Base-by-base conservation (phyloP, 2,888 invertebrate species). In the Drosophila borborema region DNA sequence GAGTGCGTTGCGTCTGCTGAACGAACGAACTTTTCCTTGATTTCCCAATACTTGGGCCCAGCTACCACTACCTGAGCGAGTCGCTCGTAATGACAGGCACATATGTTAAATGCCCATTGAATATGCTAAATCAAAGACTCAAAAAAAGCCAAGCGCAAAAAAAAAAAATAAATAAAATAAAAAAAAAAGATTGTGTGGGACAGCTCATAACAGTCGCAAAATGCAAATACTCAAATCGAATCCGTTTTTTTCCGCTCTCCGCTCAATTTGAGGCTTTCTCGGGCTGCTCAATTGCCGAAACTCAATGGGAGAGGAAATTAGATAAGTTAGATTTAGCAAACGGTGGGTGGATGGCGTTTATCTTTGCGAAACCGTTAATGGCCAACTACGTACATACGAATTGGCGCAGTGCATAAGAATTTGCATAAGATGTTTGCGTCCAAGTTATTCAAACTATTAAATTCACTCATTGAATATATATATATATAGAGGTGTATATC, bases 11-110 rank as follows among this genome's bases (percentile, higher is more conserved):
- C 51, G 59, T 72, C 71, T 60, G 76, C 64, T 84, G 81, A 12
- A n/a, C 55, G 41, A 74, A 69, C 72, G 83, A 85, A 86, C 86
- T 87, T 87, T 87, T 87, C 86, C 78, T 73, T 65, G 80, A 85
- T 87, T 87, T 80, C 87, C 81, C 81, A 77, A 73, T 65, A 56
- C 55, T 31, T 40, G 8, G 20, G 41, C 58, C 49, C 23, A 20
- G 51, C 20, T 20, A 20, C 20, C 43, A 49, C 49, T 49, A 45
- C 64, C 64, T 49, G 60, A 18, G 58, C 16, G 36, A 18, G 58
- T 6, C 45, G 1, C 46, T 59, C 38, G 61, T 72, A 76, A 71
- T 74, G 82, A 67, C 68, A 79, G 65, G 71, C 79, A 60, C 55
- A 83, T 83, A 84, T 84, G 80, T 72, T 83, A 83, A 84, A 78